Percentiles rank a stretch among this genome's conserved stretches.
Conservation (phyloP, 2,888 invertebrate species). For the Catocala sponsa region DNA sequence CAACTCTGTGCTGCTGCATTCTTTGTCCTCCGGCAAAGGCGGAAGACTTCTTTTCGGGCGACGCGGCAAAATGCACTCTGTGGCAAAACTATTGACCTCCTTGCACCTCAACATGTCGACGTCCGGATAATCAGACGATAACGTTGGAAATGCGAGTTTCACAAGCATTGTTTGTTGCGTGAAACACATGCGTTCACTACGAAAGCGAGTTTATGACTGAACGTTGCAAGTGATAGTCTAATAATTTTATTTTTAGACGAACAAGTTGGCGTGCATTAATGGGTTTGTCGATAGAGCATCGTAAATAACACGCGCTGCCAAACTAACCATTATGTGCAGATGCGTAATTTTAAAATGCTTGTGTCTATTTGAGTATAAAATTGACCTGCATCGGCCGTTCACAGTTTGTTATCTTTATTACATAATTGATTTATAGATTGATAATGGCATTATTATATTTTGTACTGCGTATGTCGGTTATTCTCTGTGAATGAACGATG, state of each 20-base stretch:
- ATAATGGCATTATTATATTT: background rate
- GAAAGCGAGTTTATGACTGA: constrained; percentile 56
- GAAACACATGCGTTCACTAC: constrained; percentile 62
- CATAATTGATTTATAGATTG: constrained; percentile 15
- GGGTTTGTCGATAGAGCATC: constrained; percentile 45
- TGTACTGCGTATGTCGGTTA: background rate
- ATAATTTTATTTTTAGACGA: constrained; percentile 48
- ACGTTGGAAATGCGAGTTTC: constrained; percentile 70
- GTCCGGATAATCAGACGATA: constrained; percentile 67
- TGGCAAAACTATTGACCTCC: constrained; percentile 71
- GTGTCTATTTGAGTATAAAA: constrained; percentile 12
- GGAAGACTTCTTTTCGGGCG: constrained; percentile 74
- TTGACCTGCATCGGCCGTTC: constrained; percentile 27
- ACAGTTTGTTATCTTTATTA: constrained; percentile 15
- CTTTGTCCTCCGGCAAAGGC: constrained; percentile 79
- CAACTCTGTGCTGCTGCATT: constrained; percentile 73
- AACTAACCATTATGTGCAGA: constrained; percentile 28
- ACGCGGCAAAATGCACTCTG: constrained; percentile 76
- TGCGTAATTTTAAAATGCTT: constrained; percentile 32
- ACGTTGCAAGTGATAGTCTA: constrained; percentile 43
- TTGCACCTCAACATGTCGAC: constrained; percentile 77
- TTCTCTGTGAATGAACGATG: too few relatives aligned
- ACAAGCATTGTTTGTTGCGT: constrained; percentile 66
- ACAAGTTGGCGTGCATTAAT: constrained; percentile 51
- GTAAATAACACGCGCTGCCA: constrained; percentile 48